Evolutionary conservation across 2,888 invertebrate species (phyloP), one percentile per base, ranked within the genome.

Genomic region (Zeuzera pyrina): DNA sequence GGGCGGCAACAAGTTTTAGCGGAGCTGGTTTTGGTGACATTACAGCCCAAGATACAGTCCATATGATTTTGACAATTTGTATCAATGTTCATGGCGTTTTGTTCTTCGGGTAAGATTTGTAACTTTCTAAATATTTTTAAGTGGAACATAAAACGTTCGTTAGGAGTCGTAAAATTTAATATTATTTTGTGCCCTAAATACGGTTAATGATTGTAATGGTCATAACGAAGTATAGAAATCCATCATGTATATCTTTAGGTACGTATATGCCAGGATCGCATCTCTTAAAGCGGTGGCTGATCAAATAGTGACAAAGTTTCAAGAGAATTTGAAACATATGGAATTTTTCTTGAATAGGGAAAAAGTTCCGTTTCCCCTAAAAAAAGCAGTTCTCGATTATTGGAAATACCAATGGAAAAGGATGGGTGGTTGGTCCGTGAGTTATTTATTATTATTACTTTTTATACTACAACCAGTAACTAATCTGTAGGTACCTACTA

Each of bases 361-460:
- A 48, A 72, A 61, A n/a, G 64, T 78, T 1, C 68, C 74, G 0
- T 57, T 67, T 10, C 2, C 45, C 2, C 47, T 84, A 8, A 78
- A 72, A 43, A 72, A 68, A 34, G 57, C 51, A 2, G 49, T 79
- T 1, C 58, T 70, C 29, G 78, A 81, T 25, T 74, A 73, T 45
- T 83, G 81, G 78, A 79, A 78, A 49, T 83, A 83, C 49, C 81
- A 83, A 39, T 84, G 84, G 84, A 83, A 81, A 47, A 60, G 84
- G 48, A 84, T 81, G 2, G 72, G 78, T 2, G 84, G 83, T 22
- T 79, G 81, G 78, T 81, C 81, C 57, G 81, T 83, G 41, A 53
- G 78, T 48, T 16, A 16, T 4, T 16, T 16, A 5, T 7, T 4
- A 5, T 16, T 16, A 16, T 5, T 7, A 16, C 7, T 16, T 5